Evolutionary conservation across 2,113 vertebrate genomes (phyloP).

Genomic region (Cyphomyrus discorhynchus): DNA sequence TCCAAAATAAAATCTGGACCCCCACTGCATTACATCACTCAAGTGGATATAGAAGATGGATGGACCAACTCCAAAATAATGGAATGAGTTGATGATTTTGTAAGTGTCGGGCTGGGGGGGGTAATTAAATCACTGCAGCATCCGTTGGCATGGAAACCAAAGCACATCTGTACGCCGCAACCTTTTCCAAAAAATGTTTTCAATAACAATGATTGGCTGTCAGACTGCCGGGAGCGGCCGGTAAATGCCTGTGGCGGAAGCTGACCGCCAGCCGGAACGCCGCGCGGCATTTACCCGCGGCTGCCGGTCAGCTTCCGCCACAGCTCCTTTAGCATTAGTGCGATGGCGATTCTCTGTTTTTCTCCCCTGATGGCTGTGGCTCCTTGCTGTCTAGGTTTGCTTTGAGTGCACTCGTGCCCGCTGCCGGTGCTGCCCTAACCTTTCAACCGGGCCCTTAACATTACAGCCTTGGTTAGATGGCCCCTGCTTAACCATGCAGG

Average conservation of each 20-base stretch:
- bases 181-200: not conserved
- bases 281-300: too few species aligned
- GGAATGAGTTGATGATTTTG: not conserved
- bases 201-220: not conserved
- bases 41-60: not conserved
- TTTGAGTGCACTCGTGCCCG: not conserved
- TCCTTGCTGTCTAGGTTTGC: constrained; percentile 12
- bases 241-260: too few species aligned
- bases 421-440: not conserved
- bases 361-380: not conserved
- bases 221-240: not conserved
- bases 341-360: not conserved
- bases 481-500: not conserved
- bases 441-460: not conserved
- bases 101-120: not conserved
- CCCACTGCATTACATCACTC: not conserved
- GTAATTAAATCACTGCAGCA: not conserved
- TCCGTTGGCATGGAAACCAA: not conserved
- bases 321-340: not conserved
- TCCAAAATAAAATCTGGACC: not conserved
- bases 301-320: not conserved
- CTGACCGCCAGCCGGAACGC: too few species aligned
- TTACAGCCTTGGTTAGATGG: not conserved
- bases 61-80: not conserved
- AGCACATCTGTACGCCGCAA: not conserved